These are phyloP conservation scores for Atractosteus spatula DNA, from an alignment of 2,113 vertebrate genomes.

Conservation along the genomic window DNA sequence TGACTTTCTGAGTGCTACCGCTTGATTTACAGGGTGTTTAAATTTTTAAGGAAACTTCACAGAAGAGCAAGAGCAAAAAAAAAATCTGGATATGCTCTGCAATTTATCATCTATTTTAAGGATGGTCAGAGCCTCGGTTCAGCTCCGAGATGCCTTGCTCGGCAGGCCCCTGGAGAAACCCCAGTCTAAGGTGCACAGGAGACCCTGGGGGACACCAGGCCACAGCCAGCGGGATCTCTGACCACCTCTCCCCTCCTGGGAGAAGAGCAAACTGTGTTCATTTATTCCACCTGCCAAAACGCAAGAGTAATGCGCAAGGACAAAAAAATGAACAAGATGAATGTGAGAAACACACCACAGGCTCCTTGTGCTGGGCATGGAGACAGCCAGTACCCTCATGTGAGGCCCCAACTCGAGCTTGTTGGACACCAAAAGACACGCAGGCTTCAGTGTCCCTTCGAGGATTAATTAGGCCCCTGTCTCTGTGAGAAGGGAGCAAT, in stretches of 20 bases:
- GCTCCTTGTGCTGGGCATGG: not conserved
- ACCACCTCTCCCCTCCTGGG: conserved; percentile 6
- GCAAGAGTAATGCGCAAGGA: conserved; percentile 5
- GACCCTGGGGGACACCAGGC: not conserved
- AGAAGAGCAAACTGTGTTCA: not conserved
- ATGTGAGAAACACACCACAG: not conserved
- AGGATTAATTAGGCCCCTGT: not conserved
- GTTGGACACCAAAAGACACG: not conserved
- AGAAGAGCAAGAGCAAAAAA: not conserved
- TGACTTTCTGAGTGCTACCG: no score
- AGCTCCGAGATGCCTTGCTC: not conserved
- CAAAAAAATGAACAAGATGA: conserved; percentile 9
- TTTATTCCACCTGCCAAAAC: not conserved
- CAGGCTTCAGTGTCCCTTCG: not conserved
- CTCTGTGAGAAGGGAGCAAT: not conserved
- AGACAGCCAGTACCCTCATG: not conserved
- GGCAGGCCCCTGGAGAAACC: no score
- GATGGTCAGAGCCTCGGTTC: not conserved
- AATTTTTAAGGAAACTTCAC: no score
- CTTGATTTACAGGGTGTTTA: no score
- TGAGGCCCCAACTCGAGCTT: not conserved
- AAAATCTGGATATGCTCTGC: not conserved
- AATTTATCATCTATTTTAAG: conserved; percentile 2
- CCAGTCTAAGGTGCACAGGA: not conserved
- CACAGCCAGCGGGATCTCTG: not conserved